Evolutionary conservation across 2,888 invertebrate genomes (phyloP).

Genomic region (Lasioglossum lativentre): DNA sequence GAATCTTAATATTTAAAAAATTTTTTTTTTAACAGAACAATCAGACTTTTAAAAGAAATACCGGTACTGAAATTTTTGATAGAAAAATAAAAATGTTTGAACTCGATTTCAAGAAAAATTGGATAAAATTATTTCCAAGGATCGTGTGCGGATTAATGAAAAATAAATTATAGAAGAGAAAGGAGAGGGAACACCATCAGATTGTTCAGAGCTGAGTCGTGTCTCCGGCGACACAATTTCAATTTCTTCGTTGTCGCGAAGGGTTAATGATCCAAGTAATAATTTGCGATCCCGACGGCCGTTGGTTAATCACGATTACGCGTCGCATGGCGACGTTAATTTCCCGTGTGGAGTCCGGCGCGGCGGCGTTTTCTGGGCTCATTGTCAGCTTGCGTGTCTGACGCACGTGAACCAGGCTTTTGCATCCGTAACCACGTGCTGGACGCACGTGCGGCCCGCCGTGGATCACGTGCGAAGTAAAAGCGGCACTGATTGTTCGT

Average conservation of each 20-base stretch:
- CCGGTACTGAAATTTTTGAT: no score
- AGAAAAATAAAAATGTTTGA: no score
- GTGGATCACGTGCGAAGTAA: conserved; percentile 54
- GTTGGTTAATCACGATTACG: conserved; percentile 53
- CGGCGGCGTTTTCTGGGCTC: conserved; percentile 22
- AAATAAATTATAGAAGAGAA: background rate
- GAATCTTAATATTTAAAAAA: background rate
- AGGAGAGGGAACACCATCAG: background rate
- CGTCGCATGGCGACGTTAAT: conserved; percentile 21
- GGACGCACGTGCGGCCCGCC: conserved; percentile 50
- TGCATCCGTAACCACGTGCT: conserved; percentile 49
- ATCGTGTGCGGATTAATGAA: background rate
- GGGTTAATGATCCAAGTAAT: conserved; percentile 31
- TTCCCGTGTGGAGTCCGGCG: conserved; percentile 20
- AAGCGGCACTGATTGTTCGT: conserved; percentile 57
- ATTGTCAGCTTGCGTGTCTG: conserved; percentile 29
- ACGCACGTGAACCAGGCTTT: conserved; percentile 51
- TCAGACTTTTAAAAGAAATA: no score
- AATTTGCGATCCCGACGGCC: conserved; percentile 29
- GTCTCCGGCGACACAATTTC: background rate
- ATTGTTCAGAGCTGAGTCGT: background rate
- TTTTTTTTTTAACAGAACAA: no score
- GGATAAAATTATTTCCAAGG: background rate
- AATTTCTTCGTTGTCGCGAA: conserved; percentile 3
- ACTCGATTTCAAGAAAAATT: no score